Percentiles rank a stretch among this genome's conserved stretches.
phyloP scores from a whole-genome alignment of 2,888 invertebrate genomes.

The Spodoptera picta region DNA sequence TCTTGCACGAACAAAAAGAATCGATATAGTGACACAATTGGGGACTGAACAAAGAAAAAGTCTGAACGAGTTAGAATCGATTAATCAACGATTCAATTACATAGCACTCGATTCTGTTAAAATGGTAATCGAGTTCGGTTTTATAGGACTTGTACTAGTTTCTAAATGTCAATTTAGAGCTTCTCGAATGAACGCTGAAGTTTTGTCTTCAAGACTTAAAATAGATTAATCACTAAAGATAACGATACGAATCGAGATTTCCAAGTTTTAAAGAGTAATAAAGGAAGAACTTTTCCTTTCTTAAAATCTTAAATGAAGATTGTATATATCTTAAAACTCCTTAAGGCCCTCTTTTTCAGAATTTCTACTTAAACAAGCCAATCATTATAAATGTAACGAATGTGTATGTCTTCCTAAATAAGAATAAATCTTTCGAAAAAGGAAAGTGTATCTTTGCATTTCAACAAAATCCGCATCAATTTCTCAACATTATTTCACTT shows the following conservation, averaged over 20 bases:
- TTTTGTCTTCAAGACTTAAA: slow-evolving; percentile 22
- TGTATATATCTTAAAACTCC: slow-evolving; percentile 24
- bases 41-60: slow-evolving; percentile 28
- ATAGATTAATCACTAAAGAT: slow-evolving; percentile 29
- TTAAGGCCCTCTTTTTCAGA: no score
- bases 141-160: slow-evolving; percentile 39
- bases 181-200: slow-evolving; percentile 31
- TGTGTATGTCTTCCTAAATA: no score
- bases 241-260: slow-evolving; percentile 16
- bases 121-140: slow-evolving; percentile 45
- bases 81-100: slow-evolving; percentile 46
- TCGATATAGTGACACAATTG: slow-evolving; percentile 22
- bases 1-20: slow-evolving; percentile 25
- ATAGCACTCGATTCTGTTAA: slow-evolving; percentile 42
- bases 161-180: slow-evolving; percentile 43
- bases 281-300: slow-evolving; percentile 24
- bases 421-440: no score
- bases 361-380: slow-evolving; percentile 11
- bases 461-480: slow-evolving; percentile 1
- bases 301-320: slow-evolving; percentile 21
- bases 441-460: no score
- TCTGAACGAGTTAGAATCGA: slow-evolving; percentile 41
- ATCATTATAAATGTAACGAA: no score
- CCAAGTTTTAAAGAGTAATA: slow-evolving; percentile 27
- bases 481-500: slow-evolving; percentile 16